phyloP scores from a whole-genome alignment of 2,888 invertebrate genomes.

The Lepidochrysops patricia region DNA sequence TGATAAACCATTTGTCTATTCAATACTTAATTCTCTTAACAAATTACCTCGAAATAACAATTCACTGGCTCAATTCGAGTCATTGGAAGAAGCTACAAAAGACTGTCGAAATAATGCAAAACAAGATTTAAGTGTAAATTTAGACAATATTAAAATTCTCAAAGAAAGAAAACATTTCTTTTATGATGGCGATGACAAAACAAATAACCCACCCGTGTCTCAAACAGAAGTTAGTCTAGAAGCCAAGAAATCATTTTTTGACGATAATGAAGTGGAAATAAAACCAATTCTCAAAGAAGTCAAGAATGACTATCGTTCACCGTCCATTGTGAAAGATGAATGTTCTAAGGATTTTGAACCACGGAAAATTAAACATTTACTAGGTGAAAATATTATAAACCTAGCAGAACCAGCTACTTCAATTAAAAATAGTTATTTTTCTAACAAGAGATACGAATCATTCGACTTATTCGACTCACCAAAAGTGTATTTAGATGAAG shows the following conservation, averaged over 20 bases:
- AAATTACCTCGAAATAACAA: constrained; percentile 34
- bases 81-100: constrained; percentile 41
- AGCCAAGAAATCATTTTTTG: constrained; percentile 33
- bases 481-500: constrained; percentile 18
- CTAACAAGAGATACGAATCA: constrained; percentile 40
- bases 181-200: constrained; percentile 27
- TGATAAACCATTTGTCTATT: constrained; percentile 33
- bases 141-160: constrained; percentile 32
- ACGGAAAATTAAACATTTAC: constrained; percentile 43
- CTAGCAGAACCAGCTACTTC: constrained; percentile 33
- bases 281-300: constrained; percentile 19
- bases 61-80: constrained; percentile 50
- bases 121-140: constrained; percentile 24
- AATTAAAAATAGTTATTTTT: constrained; percentile 30
- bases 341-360: constrained; percentile 36
- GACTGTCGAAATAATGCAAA: constrained; percentile 23
- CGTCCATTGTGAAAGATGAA: constrained; percentile 50
- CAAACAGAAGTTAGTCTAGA: constrained; percentile 16
- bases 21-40: constrained; percentile 38
- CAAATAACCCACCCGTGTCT: constrained; percentile 14
- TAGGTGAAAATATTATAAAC: constrained; percentile 45
- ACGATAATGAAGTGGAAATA: constrained; percentile 30
- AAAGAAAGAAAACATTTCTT: constrained; percentile 42
- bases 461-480: constrained; percentile 51
- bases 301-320: constrained; percentile 39